Base-by-base conservation (phyloP, 1,140 invertebrate genomes). In the Leptinotarsa defecta region DNA sequence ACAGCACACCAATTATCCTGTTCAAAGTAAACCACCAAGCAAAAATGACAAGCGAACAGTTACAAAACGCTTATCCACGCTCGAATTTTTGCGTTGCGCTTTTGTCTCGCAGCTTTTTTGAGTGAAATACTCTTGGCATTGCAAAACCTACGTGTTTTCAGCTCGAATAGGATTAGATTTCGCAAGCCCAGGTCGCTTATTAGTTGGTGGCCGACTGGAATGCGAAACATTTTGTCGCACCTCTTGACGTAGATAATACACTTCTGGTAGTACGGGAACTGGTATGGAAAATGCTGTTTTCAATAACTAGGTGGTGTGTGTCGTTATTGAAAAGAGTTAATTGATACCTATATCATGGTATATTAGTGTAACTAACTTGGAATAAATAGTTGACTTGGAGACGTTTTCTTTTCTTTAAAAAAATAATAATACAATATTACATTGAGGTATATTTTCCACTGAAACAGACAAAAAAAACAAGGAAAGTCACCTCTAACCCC, bases 61-160 rank as follows among this genome's bases (percentile, higher is more conserved):
- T 57, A 57, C 52, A 57, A 57, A 57, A 57, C 52, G 52, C 52
- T 57, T 57, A 57, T 57, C n/a, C 52, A 57, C 52, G 52, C 52
- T 19, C 17, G 17, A 19, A 57, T 57, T 57, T 57, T 57, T 57
- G 15, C 52, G 52, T 15, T 15, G 15, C 52, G 52, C 15, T 57
- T 57, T 57, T 57, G 52, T 57, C 17, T 57, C 52, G 52, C 52
- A 57, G 52, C 52, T 57, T 57, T 57, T 57, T 57, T 57, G 52
- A 57, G 52, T 15, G n/a, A 57, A 15, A 57, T 57, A 57, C 52
- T 57, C 52, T 57, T 57, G 52, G 52, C 52, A 57, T 57, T 57
- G 52, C 52, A 57, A 57, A 57, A 57, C 52, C 52, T 57, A 57
- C 52, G 52, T 57, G 52, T 57, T 57, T 34, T 57, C 15, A 57